Percentiles rank a stretch among this genome's conserved stretches.
phyloP scores from a whole-genome alignment of 2,888 invertebrate genomes.

The Ecdyonurus torrentis region DNA sequence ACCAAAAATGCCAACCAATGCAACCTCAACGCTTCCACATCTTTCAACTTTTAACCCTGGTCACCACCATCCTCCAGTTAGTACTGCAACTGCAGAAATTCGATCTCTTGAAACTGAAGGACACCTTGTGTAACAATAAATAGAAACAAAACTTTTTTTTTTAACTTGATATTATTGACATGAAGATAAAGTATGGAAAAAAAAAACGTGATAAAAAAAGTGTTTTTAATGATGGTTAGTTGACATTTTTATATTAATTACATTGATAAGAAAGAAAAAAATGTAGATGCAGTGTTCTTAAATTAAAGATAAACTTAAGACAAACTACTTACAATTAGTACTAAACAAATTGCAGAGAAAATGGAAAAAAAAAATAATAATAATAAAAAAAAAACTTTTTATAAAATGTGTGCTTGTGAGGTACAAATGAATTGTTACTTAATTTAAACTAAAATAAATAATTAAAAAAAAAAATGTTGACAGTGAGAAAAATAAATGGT shows the following conservation, averaged over 20 bases:
- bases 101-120: conserved; percentile 19
- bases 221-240: not conserved
- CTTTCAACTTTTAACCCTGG: conserved; percentile 22
- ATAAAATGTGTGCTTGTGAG: not conserved
- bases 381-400: not conserved
- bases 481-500: not conserved
- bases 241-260: not conserved
- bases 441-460: not conserved
- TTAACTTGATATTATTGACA: not conserved
- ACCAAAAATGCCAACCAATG: not conserved
- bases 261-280: not conserved
- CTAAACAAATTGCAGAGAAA: no score
- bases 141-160: no score
- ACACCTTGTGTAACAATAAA: conserved; percentile 20
- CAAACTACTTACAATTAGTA: no score
- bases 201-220: not conserved
- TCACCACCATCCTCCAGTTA: conserved; percentile 16
- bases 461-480: not conserved
- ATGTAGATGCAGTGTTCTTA: no score
- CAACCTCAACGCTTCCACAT: conserved; percentile 14
- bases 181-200: not conserved
- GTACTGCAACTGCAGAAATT: not conserved
- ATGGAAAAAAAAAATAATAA: no score
- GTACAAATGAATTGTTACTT: not conserved
- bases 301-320: no score